Base-by-base conservation (phyloP, 2,888 invertebrate genomes). In the Anticlea derivata region DNA sequence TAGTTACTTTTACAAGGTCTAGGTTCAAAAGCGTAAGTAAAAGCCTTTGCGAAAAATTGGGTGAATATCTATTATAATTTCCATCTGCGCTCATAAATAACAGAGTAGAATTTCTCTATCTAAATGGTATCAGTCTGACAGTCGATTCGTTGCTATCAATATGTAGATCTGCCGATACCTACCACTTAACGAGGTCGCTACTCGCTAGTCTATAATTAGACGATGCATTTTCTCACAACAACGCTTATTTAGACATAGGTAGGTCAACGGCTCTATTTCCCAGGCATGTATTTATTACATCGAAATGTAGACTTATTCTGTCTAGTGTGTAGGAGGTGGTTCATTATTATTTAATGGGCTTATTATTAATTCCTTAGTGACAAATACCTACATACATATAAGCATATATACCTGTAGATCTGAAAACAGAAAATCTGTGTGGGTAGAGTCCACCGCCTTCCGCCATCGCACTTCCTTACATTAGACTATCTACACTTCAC, bases 371-470 rank as follows among this genome's bases (percentile, higher is more conserved):
- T 23, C 22, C 11, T 24, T 11, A 13, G 26, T 8, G 10, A 26
- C n/a, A n/a, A n/a, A n/a, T n/a, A n/a, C n/a, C n/a, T n/a, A n/a
- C n/a, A n/a, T n/a, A n/a, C n/a, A n/a, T n/a, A n/a, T n/a, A n/a
- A n/a, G n/a, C n/a, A n/a, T n/a, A n/a, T n/a, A n/a, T n/a, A n/a
- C n/a, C n/a, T 17, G n/a, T 17, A 11, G 47, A 26, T 8, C 11
- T 8, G 13, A 17, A 39, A 33, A 47, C 39, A 17, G 33, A 26
- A 47, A 34, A 48, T 40, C 40, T 8, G 26, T 40, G 47, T 48
- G 34, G 29, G 10, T 34, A 22, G 22, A 33, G 10, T 8, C 5
- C 8, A 8, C 20, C 8, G 8, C n/a, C n/a, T n/a, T n/a, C n/a
- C n/a, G n/a, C n/a, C n/a, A n/a, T n/a, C n/a, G n/a, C n/a, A n/a